Percentiles rank a stretch among this genome's conserved stretches.
Evolutionary conservation across 2,797 vertebrate genomes (phyloP).

Genomic region (Xerus rutilus): DNA sequence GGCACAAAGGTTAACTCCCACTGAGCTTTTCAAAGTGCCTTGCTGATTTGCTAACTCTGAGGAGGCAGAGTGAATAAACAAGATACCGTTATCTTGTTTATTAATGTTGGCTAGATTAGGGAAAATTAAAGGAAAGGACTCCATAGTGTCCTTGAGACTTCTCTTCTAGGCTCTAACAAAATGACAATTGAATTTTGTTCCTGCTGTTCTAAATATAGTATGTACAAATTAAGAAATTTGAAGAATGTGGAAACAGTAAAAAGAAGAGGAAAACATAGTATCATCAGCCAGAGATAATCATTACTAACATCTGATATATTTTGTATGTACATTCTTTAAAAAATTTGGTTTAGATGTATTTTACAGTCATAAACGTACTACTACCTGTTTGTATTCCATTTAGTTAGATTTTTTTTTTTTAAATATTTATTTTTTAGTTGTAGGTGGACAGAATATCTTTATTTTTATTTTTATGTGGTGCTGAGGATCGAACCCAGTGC

Average conservation of each 20-base stretch:
- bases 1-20: background rate
- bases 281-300: background rate
- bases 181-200: background rate
- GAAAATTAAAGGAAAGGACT: background rate
- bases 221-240: background rate
- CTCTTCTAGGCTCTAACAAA: background rate
- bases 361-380: background rate
- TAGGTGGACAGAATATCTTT: too few relatives aligned
- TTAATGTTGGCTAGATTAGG: background rate
- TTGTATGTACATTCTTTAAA: background rate
- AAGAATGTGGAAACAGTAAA: background rate
- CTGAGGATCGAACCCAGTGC: too few relatives aligned
- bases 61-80: too few relatives aligned
- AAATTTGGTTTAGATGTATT: background rate
- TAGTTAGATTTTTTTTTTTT: conserved; percentile 2
- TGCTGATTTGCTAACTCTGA: background rate
- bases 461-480: too few relatives aligned
- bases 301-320: background rate
- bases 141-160: background rate
- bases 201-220: background rate
- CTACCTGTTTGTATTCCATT: background rate
- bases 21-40: background rate
- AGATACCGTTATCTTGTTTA: background rate
- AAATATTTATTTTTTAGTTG: too few relatives aligned
- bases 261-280: background rate